A percentile compares a stretch with the other conserved stretches of the same genome.
Conservation (phyloP, 2,113 vertebrate genomes). For the Nestor notabilis region DNA sequence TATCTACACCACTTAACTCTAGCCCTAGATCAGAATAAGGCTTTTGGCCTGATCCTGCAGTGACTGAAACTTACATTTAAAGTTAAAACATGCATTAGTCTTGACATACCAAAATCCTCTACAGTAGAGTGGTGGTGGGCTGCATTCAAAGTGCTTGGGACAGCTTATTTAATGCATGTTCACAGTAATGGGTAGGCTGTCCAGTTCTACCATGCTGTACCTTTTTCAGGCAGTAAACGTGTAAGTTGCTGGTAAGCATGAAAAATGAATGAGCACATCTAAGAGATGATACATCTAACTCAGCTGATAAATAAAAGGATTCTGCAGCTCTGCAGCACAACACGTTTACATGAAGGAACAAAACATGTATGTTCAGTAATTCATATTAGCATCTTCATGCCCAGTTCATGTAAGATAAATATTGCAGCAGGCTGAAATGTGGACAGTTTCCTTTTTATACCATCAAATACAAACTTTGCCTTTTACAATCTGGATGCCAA, state of each 20-base stretch:
- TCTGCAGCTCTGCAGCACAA: background rate
- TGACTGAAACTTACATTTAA: background rate
- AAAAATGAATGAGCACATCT: background rate
- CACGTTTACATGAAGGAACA: background rate
- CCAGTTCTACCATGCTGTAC: rapidly evolving
- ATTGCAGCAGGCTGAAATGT: background rate
- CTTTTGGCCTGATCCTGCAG: background rate
- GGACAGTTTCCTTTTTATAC: background rate
- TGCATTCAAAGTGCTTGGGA: background rate
- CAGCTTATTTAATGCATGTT: background rate
- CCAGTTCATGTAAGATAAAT: background rate
- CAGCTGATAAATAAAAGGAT: background rate
- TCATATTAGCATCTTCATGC: background rate
- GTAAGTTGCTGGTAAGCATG: background rate
- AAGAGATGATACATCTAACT: background rate
- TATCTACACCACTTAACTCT: background rate
- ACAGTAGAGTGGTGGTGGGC: background rate
- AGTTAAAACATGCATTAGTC: background rate
- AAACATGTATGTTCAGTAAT: background rate
- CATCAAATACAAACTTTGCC: background rate
- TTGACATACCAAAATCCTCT: background rate
- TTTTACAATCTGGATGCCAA: background rate
- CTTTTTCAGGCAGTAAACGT: background rate
- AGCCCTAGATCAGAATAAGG: background rate
- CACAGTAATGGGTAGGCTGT: background rate